Evolutionary conservation across 2,888 invertebrate species (phyloP).

Genomic region (Homarus gammarus): DNA sequence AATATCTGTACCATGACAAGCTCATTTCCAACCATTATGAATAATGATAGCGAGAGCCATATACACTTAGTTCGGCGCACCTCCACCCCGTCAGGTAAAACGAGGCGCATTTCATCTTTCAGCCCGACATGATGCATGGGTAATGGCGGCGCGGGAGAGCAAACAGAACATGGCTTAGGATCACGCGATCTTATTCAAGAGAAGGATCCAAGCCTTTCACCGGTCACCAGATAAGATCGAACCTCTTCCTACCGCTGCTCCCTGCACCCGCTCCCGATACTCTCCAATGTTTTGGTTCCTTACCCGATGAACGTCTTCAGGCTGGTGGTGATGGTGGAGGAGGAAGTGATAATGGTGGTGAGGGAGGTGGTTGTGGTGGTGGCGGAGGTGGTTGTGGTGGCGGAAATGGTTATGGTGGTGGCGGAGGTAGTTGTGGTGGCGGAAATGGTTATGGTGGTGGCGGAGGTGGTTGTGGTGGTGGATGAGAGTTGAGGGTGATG

Average conservation of each 20-base stretch:
- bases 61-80: constrained; percentile 55
- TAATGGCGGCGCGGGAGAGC: constrained; percentile 62
- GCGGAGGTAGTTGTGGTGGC: too few species aligned
- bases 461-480: too few species aligned
- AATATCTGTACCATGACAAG: constrained; percentile 57
- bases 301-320: not conserved
- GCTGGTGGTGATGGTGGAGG: not conserved
- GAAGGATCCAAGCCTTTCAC: constrained; percentile 53
- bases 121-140: constrained; percentile 64
- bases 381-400: too few species aligned
- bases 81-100: constrained; percentile 47
- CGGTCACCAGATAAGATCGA: constrained; percentile 58
- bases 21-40: constrained; percentile 60
- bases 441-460: too few species aligned
- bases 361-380: too few species aligned
- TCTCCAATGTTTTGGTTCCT: not conserved
- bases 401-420: too few species aligned
- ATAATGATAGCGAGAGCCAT: constrained; percentile 53
- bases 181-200: constrained; percentile 60
- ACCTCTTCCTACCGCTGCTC: constrained; percentile 50
- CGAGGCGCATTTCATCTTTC: constrained; percentile 63
- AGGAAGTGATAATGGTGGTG: not conserved
- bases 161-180: constrained; percentile 57
- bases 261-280: constrained; percentile 35
- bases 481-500: too few species aligned